Conservation (phyloP, 2,888 invertebrate species). For the Drosophila formosana region DNA sequence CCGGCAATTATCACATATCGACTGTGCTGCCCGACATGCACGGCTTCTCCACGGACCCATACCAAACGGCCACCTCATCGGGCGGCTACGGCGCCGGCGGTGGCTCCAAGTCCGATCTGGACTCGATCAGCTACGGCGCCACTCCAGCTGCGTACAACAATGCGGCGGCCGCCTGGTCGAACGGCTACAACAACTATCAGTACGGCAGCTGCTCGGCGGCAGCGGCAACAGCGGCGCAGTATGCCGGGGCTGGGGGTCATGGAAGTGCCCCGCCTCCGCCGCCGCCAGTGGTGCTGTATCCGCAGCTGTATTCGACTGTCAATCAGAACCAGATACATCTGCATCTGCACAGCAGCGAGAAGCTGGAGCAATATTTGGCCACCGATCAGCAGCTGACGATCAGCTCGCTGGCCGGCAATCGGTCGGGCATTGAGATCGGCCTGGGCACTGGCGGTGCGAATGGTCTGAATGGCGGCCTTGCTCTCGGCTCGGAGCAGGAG, state of each 20-base stretch:
- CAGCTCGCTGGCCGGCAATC: conserved; percentile 85
- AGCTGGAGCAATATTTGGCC: conserved; percentile 88
- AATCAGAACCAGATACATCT: conserved; percentile 95
- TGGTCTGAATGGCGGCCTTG: neutral
- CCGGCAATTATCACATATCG: conserved; percentile 86
- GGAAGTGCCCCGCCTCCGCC: conserved; percentile 80
- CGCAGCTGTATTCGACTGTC: conserved; percentile 92
- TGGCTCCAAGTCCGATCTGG: conserved; percentile 80
- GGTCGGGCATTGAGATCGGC: conserved; percentile 87
- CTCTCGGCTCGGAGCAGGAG: conserved; percentile 78
- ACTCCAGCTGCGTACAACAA: conserved; percentile 82
- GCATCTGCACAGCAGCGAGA: conserved; percentile 90
- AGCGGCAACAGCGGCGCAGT: conserved; percentile 66
- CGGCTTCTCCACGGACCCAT: conserved; percentile 85
- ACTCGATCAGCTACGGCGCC: conserved; percentile 77
- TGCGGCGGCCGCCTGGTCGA: conserved; percentile 84
- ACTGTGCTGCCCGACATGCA: conserved; percentile 87
- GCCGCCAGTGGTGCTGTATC: conserved; percentile 90
- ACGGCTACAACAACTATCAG: conserved; percentile 90
- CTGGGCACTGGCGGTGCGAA: conserved; percentile 68
- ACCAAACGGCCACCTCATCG: conserved; percentile 79
- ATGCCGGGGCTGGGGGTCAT: conserved; percentile 54
- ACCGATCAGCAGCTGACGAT: conserved; percentile 87
- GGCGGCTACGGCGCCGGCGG: conserved; percentile 56
- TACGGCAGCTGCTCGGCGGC: conserved; percentile 86